Evolutionary conservation across 2,113 vertebrate species (phyloP), one percentile per base, ranked within the genome.

Genomic region (Sapayoa aenigma): DNA sequence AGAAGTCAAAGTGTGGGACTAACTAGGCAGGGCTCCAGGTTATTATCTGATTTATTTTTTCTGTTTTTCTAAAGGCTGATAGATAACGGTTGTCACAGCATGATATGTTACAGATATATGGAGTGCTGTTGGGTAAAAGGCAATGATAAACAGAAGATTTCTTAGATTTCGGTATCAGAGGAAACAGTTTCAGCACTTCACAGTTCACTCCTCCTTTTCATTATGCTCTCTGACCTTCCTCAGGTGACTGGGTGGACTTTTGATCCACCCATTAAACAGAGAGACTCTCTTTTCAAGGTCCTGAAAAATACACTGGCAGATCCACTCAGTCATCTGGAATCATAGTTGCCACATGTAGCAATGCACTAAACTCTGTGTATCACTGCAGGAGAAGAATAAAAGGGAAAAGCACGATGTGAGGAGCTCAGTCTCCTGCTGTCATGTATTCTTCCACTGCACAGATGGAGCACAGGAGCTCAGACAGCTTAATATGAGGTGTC

Each of bases 51-150:
- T 46, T 58, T 52, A 19, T 72, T 74, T 83, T 67, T 67, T 7
- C 13, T 68, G 15, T 69, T 8, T 77, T 94, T 93, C 50, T 72
- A 69, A 46, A 76, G 18, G 53, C 35, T 73, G 18, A 5, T 62
- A 37, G 27, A 52, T 89, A 85, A 74, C 27, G n/a, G 68, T 25
- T 65, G 24, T 8, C 3, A 75, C 58, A 78, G 14, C 33, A 30
- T 19, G 23, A 27, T 20, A 5, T 20, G 16, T 84, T 79, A 68
- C 0, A 0, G n/a, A 18, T 44, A 28, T 11, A 30, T 42, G 24
- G 20, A 33, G 30, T 80, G 50, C 18, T 77, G 5, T n/a, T 69
- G 37, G 20, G 19, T 50, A 73, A 74, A 66, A 80, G 53, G 14
- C 10, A 7, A 16, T 7, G 23, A 77, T 13, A 41, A 77, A n/a